A percentile compares a stretch with the other conserved stretches of the same genome.
Evolutionary conservation across 2,888 invertebrate species (phyloP).

Genomic region (Chesias legatella): DNA sequence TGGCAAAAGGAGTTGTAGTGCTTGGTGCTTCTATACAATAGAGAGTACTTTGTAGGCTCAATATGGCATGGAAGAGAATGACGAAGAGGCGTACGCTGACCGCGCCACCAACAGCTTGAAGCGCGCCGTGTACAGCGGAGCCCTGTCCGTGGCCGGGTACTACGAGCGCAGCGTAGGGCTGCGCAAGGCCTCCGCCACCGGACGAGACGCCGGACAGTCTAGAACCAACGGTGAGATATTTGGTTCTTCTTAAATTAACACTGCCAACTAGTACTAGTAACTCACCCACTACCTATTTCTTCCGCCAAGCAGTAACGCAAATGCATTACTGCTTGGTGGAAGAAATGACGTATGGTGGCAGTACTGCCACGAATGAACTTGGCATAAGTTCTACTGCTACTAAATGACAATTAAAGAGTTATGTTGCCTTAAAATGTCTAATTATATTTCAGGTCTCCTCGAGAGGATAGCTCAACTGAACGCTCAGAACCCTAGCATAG

Average conservation of each 20-base stretch:
- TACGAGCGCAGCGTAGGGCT: constrained; percentile 90
- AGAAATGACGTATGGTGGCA: no score
- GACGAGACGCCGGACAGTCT: constrained; percentile 90
- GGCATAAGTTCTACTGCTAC: no score
- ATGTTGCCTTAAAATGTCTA: no score
- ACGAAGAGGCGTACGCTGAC: constrained; percentile 86
- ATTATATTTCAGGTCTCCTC: constrained; percentile 69
- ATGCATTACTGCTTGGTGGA: no score
- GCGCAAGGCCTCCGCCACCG: constrained; percentile 86
- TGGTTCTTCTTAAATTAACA: not conserved
- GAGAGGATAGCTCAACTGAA: constrained; percentile 70
- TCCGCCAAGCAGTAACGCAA: no score
- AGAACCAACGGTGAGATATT: constrained; percentile 85
- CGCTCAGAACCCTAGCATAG: constrained; percentile 81
- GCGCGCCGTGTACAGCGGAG: constrained; percentile 91
- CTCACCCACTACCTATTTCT: no score
- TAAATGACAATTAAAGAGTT: no score
- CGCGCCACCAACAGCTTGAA: constrained; percentile 90
- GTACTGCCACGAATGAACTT: no score
- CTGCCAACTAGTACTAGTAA: no score
- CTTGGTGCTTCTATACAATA: no score
- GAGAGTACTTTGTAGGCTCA: no score
- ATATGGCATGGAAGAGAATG: constrained; percentile 94
- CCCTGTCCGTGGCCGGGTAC: constrained; percentile 90
- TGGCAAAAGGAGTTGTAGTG: no score